These are phyloP conservation scores for Proisotoma minuta DNA, from an alignment of 2,888 invertebrate species.

Conservation along the genomic window DNA sequence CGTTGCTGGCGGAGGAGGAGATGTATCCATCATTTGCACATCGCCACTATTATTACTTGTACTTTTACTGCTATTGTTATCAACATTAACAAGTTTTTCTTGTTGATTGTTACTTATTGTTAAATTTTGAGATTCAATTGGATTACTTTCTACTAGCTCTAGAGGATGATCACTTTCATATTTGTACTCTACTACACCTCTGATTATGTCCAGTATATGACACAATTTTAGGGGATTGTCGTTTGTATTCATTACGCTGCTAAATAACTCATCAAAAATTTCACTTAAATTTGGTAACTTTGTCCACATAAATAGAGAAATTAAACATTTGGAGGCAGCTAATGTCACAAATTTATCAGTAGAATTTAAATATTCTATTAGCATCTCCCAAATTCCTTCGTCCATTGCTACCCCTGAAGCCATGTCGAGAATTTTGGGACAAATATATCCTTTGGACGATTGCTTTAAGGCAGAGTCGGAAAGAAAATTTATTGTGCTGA, in stretches of 20 bases:
- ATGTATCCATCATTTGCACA: slow-evolving; percentile 5
- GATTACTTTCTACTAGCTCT: slow-evolving; percentile 54
- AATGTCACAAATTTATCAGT: slow-evolving; percentile 75
- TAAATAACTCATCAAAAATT: slow-evolving; percentile 50
- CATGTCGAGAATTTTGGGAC: slow-evolving; percentile 71
- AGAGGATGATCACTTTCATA: slow-evolving; percentile 59
- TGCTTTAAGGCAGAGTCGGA: slow-evolving; percentile 81
- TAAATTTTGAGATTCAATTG: too few species aligned
- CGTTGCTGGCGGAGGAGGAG: slow-evolving; percentile 7
- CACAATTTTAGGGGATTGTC: slow-evolving; percentile 39
- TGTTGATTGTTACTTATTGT: too few species aligned
- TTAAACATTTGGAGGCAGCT: slow-evolving; percentile 71
- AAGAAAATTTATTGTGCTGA: slow-evolving; percentile 75
- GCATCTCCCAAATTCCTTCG: slow-evolving; percentile 76
- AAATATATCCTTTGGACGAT: slow-evolving; percentile 74
- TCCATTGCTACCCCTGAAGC: slow-evolving; percentile 74
- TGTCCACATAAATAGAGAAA: slow-evolving; percentile 76
- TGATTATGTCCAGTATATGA: slow-evolving; percentile 71
- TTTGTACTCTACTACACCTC: slow-evolving; percentile 83
- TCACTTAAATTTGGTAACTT: slow-evolving; percentile 74
- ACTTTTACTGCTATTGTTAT: neutral
- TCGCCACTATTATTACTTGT: neutral
- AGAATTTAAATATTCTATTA: slow-evolving; percentile 72
- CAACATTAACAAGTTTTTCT: too few species aligned
- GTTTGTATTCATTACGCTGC: slow-evolving; percentile 30